Evolutionary conservation across 2,113 vertebrate species (phyloP).

Genomic region (Alethe castanea): DNA sequence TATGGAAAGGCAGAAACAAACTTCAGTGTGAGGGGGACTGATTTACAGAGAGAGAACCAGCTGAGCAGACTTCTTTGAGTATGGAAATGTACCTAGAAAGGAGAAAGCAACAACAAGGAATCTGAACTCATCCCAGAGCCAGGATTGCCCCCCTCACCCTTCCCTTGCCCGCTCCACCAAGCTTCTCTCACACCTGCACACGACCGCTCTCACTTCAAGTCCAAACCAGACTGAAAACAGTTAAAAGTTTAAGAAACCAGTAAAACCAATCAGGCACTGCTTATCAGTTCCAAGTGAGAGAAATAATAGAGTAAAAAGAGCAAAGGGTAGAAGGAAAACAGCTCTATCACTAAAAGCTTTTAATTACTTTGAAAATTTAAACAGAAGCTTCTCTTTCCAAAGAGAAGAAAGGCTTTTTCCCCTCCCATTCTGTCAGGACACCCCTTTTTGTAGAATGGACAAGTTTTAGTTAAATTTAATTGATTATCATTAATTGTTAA

Average conservation of each 20-base stretch:
- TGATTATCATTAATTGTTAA: background rate
- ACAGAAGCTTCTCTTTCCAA: background rate
- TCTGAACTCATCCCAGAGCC: background rate
- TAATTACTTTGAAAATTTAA: background rate
- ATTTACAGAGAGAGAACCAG: background rate
- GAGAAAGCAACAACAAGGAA: background rate
- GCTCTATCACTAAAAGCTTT: background rate
- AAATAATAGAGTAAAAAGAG: background rate
- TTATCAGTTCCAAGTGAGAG: background rate
- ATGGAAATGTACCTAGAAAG: background rate
- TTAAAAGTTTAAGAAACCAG: background rate
- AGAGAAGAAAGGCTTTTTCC: background rate
- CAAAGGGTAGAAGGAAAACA: background rate
- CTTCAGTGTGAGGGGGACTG: background rate
- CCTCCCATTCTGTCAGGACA: background rate
- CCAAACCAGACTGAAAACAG: background rate
- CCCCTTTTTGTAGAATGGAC: background rate
- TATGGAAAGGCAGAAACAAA: background rate
- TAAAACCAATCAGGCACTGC: background rate
- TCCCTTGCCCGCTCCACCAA: background rate
- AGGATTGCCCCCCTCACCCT: background rate
- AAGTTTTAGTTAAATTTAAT: background rate
- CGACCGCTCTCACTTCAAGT: background rate
- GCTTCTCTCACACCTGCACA: accelerated
- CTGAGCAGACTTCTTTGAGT: background rate